Evolutionary conservation across 1,140 invertebrate species (phyloP).

Genomic region (Hycleus phaleratus): DNA sequence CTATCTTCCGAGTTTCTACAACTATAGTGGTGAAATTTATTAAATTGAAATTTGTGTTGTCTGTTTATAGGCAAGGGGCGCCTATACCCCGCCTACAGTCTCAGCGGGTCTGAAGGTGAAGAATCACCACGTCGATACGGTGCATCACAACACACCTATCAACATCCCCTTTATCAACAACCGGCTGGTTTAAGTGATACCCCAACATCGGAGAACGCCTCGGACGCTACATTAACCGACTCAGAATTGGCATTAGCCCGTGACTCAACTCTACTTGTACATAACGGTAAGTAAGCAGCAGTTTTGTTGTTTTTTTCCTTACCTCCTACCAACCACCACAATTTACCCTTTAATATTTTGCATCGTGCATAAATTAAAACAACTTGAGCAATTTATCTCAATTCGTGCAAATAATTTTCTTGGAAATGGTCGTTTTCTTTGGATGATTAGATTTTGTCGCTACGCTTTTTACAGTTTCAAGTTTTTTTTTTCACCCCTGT

Average conservation of each 20-base stretch:
- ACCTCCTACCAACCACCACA: no score
- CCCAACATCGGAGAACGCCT: constrained; percentile 69
- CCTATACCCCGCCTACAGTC: constrained; percentile 59
- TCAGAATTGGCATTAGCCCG: constrained; percentile 69
- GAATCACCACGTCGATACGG: constrained; percentile 45
- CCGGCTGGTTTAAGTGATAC: constrained; percentile 63
- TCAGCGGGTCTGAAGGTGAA: constrained; percentile 57
- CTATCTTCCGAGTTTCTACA: no score
- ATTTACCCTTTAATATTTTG: constrained; percentile 6
- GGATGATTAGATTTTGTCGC: constrained; percentile 21
- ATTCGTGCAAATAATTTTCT: constrained; percentile 15
- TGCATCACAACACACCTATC: constrained; percentile 36
- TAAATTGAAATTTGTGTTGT: not conserved
- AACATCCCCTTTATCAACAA: constrained; percentile 49
- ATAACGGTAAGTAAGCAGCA: constrained; percentile 58
- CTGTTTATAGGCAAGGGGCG: constrained; percentile 46
- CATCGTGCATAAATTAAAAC: constrained; percentile 12
- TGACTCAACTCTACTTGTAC: constrained; percentile 67
- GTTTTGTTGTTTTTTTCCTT: no score
- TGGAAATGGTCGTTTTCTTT: constrained; percentile 16
- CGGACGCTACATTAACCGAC: constrained; percentile 72
- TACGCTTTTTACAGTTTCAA: not conserved
- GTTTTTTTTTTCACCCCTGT: no score
- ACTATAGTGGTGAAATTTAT: no score
- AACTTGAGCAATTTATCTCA: constrained; percentile 18